A percentile compares a stretch with the other conserved stretches of the same genome.
These are phyloP conservation scores for Apodemia zela DNA, from an alignment of 2,888 invertebrate species.

Conservation along the genomic window DNA sequence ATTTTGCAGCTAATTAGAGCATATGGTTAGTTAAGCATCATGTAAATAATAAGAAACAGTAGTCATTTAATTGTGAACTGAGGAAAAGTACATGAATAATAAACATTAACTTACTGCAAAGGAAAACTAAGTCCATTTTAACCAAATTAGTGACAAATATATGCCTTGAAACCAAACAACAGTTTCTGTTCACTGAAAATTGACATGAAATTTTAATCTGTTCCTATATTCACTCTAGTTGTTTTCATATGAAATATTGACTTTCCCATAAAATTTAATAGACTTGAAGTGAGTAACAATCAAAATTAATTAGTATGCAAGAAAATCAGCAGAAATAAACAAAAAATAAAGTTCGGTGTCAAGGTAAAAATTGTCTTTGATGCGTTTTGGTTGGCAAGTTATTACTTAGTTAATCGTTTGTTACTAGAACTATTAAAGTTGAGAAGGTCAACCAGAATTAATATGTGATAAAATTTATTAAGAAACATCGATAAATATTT, in stretches of 20 bases:
- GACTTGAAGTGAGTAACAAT: slow-evolving; percentile 54
- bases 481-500: slow-evolving; percentile 1
- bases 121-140: slow-evolving; percentile 56
- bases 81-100: not conserved
- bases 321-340: slow-evolving; percentile 18
- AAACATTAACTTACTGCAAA: slow-evolving; percentile 51
- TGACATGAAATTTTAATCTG: slow-evolving; percentile 43
- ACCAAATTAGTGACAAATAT: slow-evolving; percentile 28
- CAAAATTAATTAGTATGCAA: slow-evolving; percentile 37
- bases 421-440: not conserved
- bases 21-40: slow-evolving; percentile 4
- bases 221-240: slow-evolving; percentile 58
- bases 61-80: not conserved
- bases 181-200: slow-evolving; percentile 65
- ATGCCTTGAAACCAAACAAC: slow-evolving; percentile 26
- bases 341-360: slow-evolving; percentile 31
- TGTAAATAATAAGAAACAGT: not conserved
- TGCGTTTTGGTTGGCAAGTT: not conserved
- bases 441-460: slow-evolving; percentile 3
- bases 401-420: not conserved
- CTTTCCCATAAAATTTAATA: slow-evolving; percentile 42
- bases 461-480: not conserved
- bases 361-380: slow-evolving; percentile 41
- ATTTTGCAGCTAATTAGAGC: slow-evolving; percentile 11
- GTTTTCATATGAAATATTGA: slow-evolving; percentile 32